Percentiles rank a stretch among this genome's conserved stretches.
Evolutionary conservation across 1,140 invertebrate genomes (phyloP).

Genomic region (Cydia pomonella): DNA sequence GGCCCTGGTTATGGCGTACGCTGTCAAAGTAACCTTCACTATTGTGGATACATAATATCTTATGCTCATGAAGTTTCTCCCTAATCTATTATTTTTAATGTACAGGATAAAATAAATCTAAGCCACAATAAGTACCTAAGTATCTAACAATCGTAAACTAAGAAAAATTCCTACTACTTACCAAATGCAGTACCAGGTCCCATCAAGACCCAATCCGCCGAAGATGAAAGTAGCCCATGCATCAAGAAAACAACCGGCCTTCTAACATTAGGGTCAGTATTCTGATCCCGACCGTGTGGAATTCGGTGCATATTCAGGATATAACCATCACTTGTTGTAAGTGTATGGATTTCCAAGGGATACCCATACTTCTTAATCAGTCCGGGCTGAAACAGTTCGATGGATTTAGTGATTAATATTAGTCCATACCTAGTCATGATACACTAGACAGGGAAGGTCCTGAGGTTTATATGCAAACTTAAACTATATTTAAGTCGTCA

Average conservation of each 20-base stretch:
- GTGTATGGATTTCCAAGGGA: constrained; percentile 79
- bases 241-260: constrained; percentile 56
- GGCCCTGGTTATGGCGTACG: too few relatives aligned
- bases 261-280: constrained; percentile 42
- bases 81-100: too few relatives aligned
- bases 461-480: too few relatives aligned
- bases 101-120: too few relatives aligned
- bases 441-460: neutral
- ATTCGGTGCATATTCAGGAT: constrained; percentile 83
- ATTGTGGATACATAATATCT: too few relatives aligned
- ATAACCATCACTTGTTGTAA: constrained; percentile 84
- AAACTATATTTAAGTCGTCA: too few relatives aligned
- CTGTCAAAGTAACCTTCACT: too few relatives aligned
- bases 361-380: constrained; percentile 81
- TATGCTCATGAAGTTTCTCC: too few relatives aligned
- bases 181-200: constrained; percentile 78
- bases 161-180: constrained; percentile 44
- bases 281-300: constrained; percentile 70
- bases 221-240: constrained; percentile 82
- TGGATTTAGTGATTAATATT: neutral
- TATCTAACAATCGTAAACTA: neutral
- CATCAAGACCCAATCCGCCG: constrained; percentile 82
- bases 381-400: constrained; percentile 70
- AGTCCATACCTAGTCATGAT: neutral
- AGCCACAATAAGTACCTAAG: too few relatives aligned